Percentiles rank a stretch among this genome's conserved stretches.
phyloP scores from a whole-genome alignment of 2,888 invertebrate genomes.

The Drosophila merina region DNA sequence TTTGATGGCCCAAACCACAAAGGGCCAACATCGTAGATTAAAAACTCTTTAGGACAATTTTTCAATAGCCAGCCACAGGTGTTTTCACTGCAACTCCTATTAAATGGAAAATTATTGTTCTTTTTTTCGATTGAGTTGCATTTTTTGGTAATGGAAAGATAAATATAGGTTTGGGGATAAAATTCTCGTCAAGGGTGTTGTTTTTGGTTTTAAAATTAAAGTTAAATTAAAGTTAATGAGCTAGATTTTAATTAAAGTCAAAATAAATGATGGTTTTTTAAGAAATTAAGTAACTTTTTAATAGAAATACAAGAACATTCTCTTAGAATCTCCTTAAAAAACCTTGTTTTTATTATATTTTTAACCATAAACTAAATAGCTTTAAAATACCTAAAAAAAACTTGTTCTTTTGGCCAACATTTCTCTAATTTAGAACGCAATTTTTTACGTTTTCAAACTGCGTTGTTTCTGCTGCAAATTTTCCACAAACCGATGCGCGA shows the following conservation, averaged over 20 bases:
- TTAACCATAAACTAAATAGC: not conserved
- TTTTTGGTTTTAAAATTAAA: no score
- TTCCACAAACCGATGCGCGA: conserved; percentile 25
- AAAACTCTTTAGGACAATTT: conserved; percentile 58
- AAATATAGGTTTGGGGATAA: conserved; percentile 7
- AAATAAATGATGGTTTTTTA: no score
- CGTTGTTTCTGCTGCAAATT: conserved; percentile 35
- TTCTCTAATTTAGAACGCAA: conserved; percentile 21
- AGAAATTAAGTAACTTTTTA: no score
- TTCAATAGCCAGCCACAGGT: conserved; percentile 45
- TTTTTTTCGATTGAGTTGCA: conserved; percentile 17
- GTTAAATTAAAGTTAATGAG: no score
- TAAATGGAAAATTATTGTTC: not conserved
- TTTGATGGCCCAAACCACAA: conserved; percentile 16
- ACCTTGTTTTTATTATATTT: not conserved
- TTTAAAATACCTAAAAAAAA: not conserved
- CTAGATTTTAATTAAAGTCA: no score
- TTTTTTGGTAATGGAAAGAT: conserved; percentile 6
- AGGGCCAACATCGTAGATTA: conserved; percentile 40
- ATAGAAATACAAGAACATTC: no score
- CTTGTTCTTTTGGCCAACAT: not conserved
- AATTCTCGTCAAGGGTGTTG: no score
- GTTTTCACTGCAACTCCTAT: conserved; percentile 11
- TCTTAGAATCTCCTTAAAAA: not conserved
- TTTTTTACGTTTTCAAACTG: conserved; percentile 14